These are phyloP conservation scores for Trichopria drosophilae DNA, from an alignment of 2,888 invertebrate genomes.

Conservation along the genomic window DNA sequence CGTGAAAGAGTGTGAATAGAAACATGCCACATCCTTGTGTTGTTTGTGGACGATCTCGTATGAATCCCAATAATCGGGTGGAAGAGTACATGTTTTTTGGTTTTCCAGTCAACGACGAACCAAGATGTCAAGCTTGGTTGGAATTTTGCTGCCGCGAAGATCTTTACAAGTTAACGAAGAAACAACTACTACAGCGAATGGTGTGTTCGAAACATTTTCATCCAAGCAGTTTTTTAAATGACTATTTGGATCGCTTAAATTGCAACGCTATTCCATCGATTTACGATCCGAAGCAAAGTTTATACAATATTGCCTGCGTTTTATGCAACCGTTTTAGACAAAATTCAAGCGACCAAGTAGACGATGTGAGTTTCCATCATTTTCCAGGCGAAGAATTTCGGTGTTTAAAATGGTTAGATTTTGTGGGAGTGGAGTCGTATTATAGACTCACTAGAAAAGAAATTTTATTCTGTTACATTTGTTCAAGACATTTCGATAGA, in stretches of 20 bases:
- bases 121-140: constrained; percentile 52
- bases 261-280: constrained; percentile 51
- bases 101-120: constrained; percentile 55
- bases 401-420: constrained; percentile 55
- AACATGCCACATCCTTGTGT: constrained; percentile 57
- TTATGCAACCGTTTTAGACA: constrained; percentile 48
- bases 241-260: constrained; percentile 53
- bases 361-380: constrained; percentile 55
- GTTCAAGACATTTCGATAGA: constrained; percentile 53
- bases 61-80: constrained; percentile 55
- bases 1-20: not conserved
- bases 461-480: constrained; percentile 55
- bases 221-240: constrained; percentile 50
- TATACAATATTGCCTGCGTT: constrained; percentile 55
- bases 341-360: constrained; percentile 46
- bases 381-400: constrained; percentile 57
- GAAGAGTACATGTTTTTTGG: constrained; percentile 57
- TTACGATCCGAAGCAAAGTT: constrained; percentile 55
- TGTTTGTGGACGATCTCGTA: constrained; percentile 56
- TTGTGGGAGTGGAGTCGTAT: constrained; percentile 55
- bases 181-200: constrained; percentile 55
- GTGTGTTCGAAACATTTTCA: constrained; percentile 55
- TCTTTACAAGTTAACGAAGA: constrained; percentile 54
- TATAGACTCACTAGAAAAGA: constrained; percentile 55
- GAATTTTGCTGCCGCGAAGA: constrained; percentile 56